Evolutionary conservation across 2,888 invertebrate species (phyloP).

Genomic region (Lepidocyrtinus sp.): DNA sequence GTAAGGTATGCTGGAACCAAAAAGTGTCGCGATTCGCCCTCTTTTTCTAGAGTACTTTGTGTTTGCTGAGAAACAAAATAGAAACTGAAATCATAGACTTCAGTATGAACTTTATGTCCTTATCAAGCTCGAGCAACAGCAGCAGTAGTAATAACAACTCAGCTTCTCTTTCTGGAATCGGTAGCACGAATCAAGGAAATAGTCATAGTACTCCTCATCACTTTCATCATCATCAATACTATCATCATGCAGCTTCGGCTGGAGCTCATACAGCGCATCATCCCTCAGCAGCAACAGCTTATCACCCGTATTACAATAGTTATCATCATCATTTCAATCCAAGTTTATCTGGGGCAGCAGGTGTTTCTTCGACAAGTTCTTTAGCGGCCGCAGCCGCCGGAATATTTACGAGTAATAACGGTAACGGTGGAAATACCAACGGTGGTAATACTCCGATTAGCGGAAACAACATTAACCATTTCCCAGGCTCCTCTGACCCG

Average conservation of each 20-base stretch:
- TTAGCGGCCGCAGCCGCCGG: conserved; percentile 10
- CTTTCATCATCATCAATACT: conserved; percentile 26
- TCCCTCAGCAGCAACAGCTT: conserved; percentile 32
- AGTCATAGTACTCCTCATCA: conserved; percentile 38
- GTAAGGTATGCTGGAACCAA: no score
- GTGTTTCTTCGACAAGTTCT: conserved; percentile 2
- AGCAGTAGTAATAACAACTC: conserved; percentile 31
- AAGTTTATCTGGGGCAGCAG: conserved; percentile 14
- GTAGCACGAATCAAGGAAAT: background rate
- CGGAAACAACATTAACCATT: conserved; percentile 9
- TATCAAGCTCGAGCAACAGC: conserved; percentile 62
- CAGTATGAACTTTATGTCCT: conserved; percentile 69
- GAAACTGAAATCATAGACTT: conserved; percentile 1
- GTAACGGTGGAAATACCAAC: background rate
- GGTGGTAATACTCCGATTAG: background rate
- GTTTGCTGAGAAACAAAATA: background rate
- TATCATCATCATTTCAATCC: conserved; percentile 38
- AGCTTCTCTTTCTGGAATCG: conserved; percentile 9
- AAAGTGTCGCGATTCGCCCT: no score
- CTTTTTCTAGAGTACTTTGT: no score
- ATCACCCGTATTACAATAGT: conserved; percentile 53
- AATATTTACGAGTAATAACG: conserved; percentile 14
- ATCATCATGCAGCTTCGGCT: conserved; percentile 22
- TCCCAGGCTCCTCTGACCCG: background rate
- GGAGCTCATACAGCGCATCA: conserved; percentile 22